These are phyloP conservation scores for Toxotes lorentzi DNA, from an alignment of 2,797 vertebrate genomes.

Conservation along the genomic window DNA sequence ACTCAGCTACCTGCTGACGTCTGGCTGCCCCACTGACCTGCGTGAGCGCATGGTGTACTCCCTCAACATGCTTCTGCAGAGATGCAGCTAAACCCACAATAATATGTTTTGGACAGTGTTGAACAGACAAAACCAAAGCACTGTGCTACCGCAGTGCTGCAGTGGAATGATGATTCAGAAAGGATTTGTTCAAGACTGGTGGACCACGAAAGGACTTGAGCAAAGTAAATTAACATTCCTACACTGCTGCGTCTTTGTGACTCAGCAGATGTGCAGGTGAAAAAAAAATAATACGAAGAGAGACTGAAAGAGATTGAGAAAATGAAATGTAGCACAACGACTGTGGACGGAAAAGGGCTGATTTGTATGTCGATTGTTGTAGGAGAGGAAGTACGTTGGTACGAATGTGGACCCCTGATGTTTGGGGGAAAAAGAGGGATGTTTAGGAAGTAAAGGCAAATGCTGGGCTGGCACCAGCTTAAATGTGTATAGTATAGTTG, in stretches of 20 bases:
- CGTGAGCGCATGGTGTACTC: constrained; percentile 96
- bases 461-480: constrained; percentile 89
- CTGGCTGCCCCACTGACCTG: constrained; percentile 92
- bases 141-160: constrained; percentile 46
- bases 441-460: constrained; percentile 63
- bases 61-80: constrained; percentile 96
- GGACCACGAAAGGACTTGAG: constrained; percentile 40
- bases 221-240: constrained; percentile 62
- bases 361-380: constrained; percentile 75
- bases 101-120: constrained; percentile 14
- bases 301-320: constrained; percentile 37
- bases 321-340: constrained; percentile 74
- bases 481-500: constrained; percentile 58
- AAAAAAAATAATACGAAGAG: constrained; percentile 28
- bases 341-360: constrained; percentile 67
- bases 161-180: constrained; percentile 38
- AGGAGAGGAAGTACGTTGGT: constrained; percentile 67
- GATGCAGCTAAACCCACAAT: constrained; percentile 88
- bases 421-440: constrained; percentile 55
- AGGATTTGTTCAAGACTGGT: constrained; percentile 21
- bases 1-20: constrained; percentile 90
- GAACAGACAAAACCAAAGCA: constrained; percentile 2
- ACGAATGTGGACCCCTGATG: constrained; percentile 59
- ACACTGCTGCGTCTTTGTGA: constrained; percentile 48
- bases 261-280: constrained; percentile 52